These are phyloP conservation scores for Boulengeromyrus knoepffleri DNA, from an alignment of 2,113 vertebrate species.

Conservation along the genomic window DNA sequence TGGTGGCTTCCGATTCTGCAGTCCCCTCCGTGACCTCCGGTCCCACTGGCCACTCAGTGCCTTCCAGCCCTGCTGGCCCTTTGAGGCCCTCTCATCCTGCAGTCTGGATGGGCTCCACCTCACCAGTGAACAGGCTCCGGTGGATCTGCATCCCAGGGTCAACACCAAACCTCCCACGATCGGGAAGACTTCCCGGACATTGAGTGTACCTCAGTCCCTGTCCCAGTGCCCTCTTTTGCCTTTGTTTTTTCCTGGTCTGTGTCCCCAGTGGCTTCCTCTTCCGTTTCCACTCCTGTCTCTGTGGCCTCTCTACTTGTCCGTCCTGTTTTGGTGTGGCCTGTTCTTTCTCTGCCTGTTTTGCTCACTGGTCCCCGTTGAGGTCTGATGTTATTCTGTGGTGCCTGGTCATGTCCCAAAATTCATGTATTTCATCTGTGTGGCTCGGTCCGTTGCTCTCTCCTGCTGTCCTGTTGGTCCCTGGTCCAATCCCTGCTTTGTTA, in stretches of 20 bases:
- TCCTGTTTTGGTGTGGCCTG: not conserved
- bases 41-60: not conserved
- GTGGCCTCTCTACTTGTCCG: not conserved
- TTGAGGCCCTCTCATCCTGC: not conserved
- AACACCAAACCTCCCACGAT: not conserved
- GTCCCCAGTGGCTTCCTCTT: not conserved
- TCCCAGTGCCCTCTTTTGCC: not conserved
- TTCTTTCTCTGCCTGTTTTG: not conserved
- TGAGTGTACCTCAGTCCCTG: not conserved
- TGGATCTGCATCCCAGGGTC: not conserved
- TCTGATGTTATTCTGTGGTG: not conserved
- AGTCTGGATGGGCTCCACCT: not conserved
- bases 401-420: not conserved
- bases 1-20: not conserved
- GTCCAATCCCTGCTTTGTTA: not conserved
- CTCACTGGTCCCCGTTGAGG: not conserved
- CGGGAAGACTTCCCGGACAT: not conserved
- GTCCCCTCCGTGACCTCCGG: not conserved
- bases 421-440: not conserved
- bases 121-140: not conserved
- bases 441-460: not conserved
- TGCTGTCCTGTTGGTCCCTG: not conserved
- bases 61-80: too few relatives aligned
- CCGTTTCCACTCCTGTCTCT: not conserved
- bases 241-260: not conserved